These are phyloP conservation scores for Hyperopisus bebe DNA, from an alignment of 2,113 vertebrate genomes.

Conservation along the genomic window DNA sequence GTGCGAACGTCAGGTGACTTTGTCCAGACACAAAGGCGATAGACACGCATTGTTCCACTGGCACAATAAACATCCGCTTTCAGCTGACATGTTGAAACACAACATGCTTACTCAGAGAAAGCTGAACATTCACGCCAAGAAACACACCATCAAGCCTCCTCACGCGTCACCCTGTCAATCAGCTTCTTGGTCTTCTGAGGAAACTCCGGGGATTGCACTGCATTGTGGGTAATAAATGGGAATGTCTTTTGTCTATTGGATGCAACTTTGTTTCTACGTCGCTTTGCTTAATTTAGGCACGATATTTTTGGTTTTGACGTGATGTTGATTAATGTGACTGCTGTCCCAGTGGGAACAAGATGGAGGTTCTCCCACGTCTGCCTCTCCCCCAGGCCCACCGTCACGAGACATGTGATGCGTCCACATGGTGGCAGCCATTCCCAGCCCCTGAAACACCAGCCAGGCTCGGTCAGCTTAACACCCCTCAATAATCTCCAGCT, in stretches of 20 bases:
- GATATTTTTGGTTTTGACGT: constrained; percentile 1
- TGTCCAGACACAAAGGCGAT: constrained; percentile 36
- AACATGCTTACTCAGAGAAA: neutral
- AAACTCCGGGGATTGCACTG: neutral
- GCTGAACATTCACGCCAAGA: neutral
- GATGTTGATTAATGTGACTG: neutral
- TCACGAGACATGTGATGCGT: neutral
- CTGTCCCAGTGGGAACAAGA: constrained; percentile 22
- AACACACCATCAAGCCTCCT: neutral
- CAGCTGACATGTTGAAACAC: neutral
- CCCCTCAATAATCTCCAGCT: neutral
- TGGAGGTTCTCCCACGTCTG: constrained; percentile 19
- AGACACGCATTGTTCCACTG: constrained; percentile 12
- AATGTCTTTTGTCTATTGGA: neutral
- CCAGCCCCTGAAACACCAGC: neutral
- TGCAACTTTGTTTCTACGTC: neutral
- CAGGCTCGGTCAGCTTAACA: neutral
- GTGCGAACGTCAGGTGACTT: constrained; percentile 38
- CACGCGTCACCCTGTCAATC: neutral
- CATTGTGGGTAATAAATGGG: neutral
- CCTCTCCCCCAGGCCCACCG: neutral
- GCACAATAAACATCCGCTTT: neutral
- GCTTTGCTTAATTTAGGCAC: neutral
- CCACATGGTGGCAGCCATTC: neutral
- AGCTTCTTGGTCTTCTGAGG: neutral